Evolutionary conservation across 2,888 invertebrate species (phyloP).

Genomic region (Scaeva pyrastri): DNA sequence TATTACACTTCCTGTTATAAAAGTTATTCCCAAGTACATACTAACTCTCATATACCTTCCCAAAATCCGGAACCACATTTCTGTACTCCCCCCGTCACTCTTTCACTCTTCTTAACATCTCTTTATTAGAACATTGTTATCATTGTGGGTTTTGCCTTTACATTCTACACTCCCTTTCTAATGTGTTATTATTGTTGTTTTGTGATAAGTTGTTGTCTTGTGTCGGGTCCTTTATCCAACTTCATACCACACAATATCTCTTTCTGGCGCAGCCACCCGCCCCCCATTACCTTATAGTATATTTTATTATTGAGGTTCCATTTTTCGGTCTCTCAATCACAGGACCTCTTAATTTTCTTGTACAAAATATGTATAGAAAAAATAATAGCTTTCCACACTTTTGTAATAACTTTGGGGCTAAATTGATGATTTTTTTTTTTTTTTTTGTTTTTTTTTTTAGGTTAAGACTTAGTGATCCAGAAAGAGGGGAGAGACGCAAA

Average conservation of each 20-base stretch:
- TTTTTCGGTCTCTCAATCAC: constrained; percentile 14
- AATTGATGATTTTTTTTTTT: constrained; percentile 51
- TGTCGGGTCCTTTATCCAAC: constrained; percentile 6
- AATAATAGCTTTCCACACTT: constrained; percentile 63
- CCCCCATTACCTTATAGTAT: neutral
- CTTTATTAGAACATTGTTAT: neutral
- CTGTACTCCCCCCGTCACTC: neutral
- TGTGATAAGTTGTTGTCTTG: constrained; percentile 1
- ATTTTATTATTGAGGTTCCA: neutral
- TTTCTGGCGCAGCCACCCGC: too few species aligned
- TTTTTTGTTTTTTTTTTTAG: neutral
- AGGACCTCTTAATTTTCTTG: constrained; percentile 34
- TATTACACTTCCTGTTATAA: constrained; percentile 70
- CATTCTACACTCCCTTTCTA: neutral
- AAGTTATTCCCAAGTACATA: constrained; percentile 48
- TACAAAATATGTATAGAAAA: constrained; percentile 46
- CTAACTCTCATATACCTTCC: neutral
- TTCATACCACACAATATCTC: neutral
- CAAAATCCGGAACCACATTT: neutral
- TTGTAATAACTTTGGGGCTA: constrained; percentile 52
- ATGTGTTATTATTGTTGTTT: constrained; percentile 8
- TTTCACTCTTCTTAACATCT: neutral
- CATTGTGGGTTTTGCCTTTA: constrained; percentile 14
- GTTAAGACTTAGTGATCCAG: constrained; percentile 46
- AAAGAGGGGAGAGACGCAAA: neutral